Evolutionary conservation across 2,888 invertebrate species (phyloP), one percentile per base, ranked within the genome.

Genomic region (Hofmannophila pseudospretella): DNA sequence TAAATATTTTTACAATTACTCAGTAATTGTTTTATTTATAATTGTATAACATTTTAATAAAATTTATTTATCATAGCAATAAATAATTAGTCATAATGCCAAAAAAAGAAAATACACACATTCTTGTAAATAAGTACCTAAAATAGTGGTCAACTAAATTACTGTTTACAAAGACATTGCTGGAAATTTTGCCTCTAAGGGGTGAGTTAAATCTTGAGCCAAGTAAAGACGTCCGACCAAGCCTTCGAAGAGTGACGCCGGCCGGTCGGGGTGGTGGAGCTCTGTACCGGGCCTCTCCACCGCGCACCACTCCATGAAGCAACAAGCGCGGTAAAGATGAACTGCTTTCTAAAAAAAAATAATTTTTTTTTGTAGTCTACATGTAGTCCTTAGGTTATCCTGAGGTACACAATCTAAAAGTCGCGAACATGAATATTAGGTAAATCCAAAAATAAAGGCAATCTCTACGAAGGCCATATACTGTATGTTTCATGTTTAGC

Each of bases 241-340:
- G 11, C 93, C 96, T 89, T 97, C 96, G 67, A 93, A 96, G 32
- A 97, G 75, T 0, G 96, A 96, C 34, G 90, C 89, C 0, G 96
- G 96, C 40, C 93, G 81, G 71, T 96, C 96, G 0, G 96, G 94
- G 16, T 85, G 86, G 58, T 91, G 90, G 43, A 88, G 78, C 42
- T 93, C 93, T 47, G 92, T 91, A 36, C 92, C 89, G 36, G 81
- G 78, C 0, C 90, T 90, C 67, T 93, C 93, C 47, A 91, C 87
- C 34, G 90, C 88, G 62, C 95, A 94, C 93, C 94, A 96, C 49
- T 94, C 92, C 46, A 92, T 92, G 81, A 96, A 96, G 74, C 92
- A 90, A 39, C 89, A 88, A 1, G 96, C 95, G 51, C 93, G 88
- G 63, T 96, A 91, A 9, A 96, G 76, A 65, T 95, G 89, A 47